Evolutionary conservation across 2,888 invertebrate genomes (phyloP), one percentile per base, ranked within the genome.

Genomic region (Scelioninae gen. 2): DNA sequence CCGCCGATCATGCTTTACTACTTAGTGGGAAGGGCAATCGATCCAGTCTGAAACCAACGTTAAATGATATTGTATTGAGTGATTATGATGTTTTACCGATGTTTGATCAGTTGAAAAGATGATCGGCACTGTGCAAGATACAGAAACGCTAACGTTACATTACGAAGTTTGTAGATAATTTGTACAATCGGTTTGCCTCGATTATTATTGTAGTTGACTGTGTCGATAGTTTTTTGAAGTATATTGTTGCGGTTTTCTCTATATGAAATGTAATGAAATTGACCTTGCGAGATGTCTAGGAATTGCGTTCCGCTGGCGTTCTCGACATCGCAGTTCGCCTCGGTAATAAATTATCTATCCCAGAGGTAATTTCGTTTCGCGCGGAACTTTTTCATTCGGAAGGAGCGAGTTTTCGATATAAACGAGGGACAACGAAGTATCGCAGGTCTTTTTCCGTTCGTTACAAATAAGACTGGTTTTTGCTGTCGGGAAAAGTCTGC

Each of bases 391-490:
- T 25, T 28, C 18, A n/a, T 50, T 61, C 13, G 18, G 15, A 19
- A 41, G 15, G 25, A 41, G 33, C 33, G 43, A 43, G 13, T n/a
- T 46, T 57, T 33, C 15, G 41, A 50, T 33, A 25, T 19, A 50
- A 43, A 50, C 37, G 28, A 43, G 16, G 53, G 35, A 65, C 64
- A 72, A 60, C 65, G 71, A 65, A 58, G 35, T 33, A 48, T n/a
- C 33, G 50, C 13, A 52, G 33, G 22, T 41, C 52, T 33, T 22
- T 11, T 67, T 52, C 39, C 10, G 18, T 43, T 52, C 33, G 13
- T 35, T 55, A 41, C 13, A 15, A 25, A 57, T 63, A 70, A 70
- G 63, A 70, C 70, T 63, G 70, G 25, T 53, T 53, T 58, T 39
- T 55, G 37, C 55, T 48, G 61, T 69, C 15, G 25, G 43, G 13